phyloP scores from a whole-genome alignment of 2,888 invertebrate species.

The Clivina fossor region DNA sequence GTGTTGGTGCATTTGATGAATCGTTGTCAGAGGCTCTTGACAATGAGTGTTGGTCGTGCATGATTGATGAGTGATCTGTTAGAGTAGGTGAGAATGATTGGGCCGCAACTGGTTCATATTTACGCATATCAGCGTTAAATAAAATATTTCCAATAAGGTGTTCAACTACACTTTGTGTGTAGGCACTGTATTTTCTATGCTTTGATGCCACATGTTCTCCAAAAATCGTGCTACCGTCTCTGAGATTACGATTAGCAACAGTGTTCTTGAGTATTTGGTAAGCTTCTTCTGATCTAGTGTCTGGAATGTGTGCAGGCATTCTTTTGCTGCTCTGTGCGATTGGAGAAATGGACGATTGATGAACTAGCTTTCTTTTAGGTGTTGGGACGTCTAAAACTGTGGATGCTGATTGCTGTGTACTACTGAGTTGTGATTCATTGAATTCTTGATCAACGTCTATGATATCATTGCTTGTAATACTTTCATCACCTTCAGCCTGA shows the following conservation, averaged over 20 bases:
- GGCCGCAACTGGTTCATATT: too few relatives aligned
- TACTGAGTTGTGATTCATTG: too few relatives aligned
- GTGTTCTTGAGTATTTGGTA: constrained; percentile 10
- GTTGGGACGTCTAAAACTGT: background rate
- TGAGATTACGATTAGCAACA: constrained; percentile 14
- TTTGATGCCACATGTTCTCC: constrained; percentile 18
- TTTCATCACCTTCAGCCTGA: too few relatives aligned
- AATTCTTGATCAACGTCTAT: too few relatives aligned
- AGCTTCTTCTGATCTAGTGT: constrained; percentile 15
- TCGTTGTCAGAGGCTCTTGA: too few relatives aligned
- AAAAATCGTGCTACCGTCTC: constrained; percentile 16
- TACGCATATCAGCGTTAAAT: constrained; percentile 12
- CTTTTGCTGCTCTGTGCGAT: constrained; percentile 7
- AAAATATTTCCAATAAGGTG: constrained; percentile 13
- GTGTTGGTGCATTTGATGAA: too few relatives aligned
- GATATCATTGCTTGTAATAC: too few relatives aligned
- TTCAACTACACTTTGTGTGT: constrained; percentile 13
- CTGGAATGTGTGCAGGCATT: constrained; percentile 7
- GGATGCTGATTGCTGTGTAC: too few relatives aligned
- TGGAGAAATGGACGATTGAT: constrained; percentile 14
- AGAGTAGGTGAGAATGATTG: too few relatives aligned
- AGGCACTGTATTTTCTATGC: constrained; percentile 11
- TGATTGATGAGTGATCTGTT: too few relatives aligned
- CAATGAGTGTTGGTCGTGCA: too few relatives aligned
- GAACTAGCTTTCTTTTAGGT: constrained; percentile 15